Evolutionary conservation across 2,113 vertebrate species (phyloP).

Genomic region (Chitala chitala): DNA sequence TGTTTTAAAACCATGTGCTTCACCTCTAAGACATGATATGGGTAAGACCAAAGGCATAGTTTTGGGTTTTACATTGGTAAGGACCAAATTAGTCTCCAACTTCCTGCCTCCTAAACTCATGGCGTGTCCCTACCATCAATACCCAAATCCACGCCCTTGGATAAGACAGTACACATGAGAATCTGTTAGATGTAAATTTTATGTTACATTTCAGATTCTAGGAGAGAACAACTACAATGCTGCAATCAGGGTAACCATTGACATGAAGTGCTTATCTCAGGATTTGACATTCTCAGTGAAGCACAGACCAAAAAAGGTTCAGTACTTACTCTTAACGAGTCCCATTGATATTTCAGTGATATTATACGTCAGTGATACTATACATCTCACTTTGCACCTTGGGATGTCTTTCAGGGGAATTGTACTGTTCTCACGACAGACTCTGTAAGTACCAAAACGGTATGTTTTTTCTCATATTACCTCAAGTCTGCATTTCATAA

Average conservation of each 20-base stretch:
- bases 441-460: background rate
- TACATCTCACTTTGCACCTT: background rate
- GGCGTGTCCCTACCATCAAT: too few species aligned
- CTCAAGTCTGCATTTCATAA: background rate
- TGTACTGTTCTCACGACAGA: background rate
- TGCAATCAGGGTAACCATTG: slow-evolving; percentile 27
- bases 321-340: background rate
- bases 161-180: too few species aligned
- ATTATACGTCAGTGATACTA: background rate
- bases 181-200: background rate
- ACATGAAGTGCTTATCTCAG: background rate
- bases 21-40: too few species aligned
- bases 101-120: too few species aligned
- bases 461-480: background rate
- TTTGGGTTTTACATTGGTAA: too few species aligned
- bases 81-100: too few species aligned
- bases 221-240: slow-evolving; percentile 41
- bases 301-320: slow-evolving; percentile 27
- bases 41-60: too few species aligned
- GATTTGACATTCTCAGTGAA: slow-evolving; percentile 9
- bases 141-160: too few species aligned
- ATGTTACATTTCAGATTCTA: slow-evolving; percentile 33
- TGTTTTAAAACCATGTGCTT: too few species aligned
- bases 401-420: background rate
- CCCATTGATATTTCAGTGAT: background rate